Percentiles rank a stretch among this genome's conserved stretches.
Conservation (phyloP, 2,797 vertebrate species). For the Discoglossus pictus region DNA sequence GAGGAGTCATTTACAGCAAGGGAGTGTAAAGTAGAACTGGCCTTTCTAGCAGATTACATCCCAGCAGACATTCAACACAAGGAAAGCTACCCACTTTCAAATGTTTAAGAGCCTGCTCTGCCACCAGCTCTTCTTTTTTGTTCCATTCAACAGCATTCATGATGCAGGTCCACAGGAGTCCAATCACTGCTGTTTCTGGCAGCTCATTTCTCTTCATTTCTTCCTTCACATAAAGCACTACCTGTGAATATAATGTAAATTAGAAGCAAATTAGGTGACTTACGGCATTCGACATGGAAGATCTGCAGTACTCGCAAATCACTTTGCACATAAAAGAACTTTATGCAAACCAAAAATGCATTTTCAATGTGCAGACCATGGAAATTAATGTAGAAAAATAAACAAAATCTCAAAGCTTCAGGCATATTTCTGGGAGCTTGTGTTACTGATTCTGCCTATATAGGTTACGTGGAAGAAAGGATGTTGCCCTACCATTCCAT, state of each 20-base stretch:
- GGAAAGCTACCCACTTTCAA: conserved; percentile 74
- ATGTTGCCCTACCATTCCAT: too few species aligned
- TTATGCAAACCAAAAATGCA: too few species aligned
- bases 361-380: too few species aligned
- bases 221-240: conserved; percentile 87
- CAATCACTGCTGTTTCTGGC: conserved; percentile 84
- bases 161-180: conserved; percentile 86
- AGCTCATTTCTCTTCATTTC: conserved; percentile 90
- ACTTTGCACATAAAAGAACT: too few species aligned
- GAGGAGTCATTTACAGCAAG: not conserved
- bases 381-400: too few species aligned
- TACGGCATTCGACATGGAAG: too few species aligned
- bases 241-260: conserved; percentile 60
- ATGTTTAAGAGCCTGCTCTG: conserved; percentile 90
- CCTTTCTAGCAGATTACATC: not conserved
- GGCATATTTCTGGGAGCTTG: too few species aligned
- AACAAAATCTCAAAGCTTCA: too few species aligned
- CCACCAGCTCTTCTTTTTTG: conserved; percentile 90
- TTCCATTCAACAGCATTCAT: conserved; percentile 94
- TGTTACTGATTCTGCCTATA: too few species aligned
- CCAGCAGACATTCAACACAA: not conserved
- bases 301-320: too few species aligned
- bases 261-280: not conserved
- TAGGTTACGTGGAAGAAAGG: too few species aligned
- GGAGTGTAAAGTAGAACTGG: too few species aligned